Evolutionary conservation across 2,113 vertebrate species (phyloP), one percentile per base, ranked within the genome.

Genomic region (Ochotona princeps): DNA sequence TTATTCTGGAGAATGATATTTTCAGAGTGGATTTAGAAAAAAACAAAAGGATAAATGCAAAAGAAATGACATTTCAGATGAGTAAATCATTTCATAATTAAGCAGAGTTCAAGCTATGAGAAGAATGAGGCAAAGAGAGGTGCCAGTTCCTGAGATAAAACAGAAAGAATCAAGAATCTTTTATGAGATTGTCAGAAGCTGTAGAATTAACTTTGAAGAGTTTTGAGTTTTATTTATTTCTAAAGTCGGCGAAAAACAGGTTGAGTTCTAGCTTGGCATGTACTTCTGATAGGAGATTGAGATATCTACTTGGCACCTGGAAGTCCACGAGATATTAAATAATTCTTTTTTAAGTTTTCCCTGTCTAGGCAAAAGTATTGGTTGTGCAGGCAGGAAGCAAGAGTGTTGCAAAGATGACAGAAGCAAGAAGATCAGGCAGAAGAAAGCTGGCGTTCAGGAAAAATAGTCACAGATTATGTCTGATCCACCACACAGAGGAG

Each of bases 401-500:
- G 51, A 38, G 20, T 83, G 20, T 75, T 93, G 35, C 51, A 91
- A 63, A 44, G 57, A 74, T 94, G 54, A 80, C 38, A 73, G 1
- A 57, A 90, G 47, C 49, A 10, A 65, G 49, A 28, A 11, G 81
- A 65, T 2, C n/a, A 47, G 21, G 32, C 30, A 90, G 87, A 93
- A 95, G 95, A 90, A 95, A 93, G 87, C 73, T 87, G 25, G n/a
- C 28, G 90, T 54, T 83, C 38, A 81, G 72, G 51, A 7, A 92
- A 74, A 28, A 32, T 91, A 94, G 75, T 92, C 87, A 3, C 83
- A 89, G 93, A 91, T 67, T 30, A 44, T 83, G 7, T 70, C 54
- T 74, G 73, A 89, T 69, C 84, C 91, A 20, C 93, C 95, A 25
- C 79, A 95, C 85, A 87, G 81, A 90, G 95, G 92, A 69, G 35